A percentile compares a stretch with the other conserved stretches of the same genome.
Conservation (phyloP, 2,888 invertebrate genomes). For the Trachelus tabidus region DNA sequence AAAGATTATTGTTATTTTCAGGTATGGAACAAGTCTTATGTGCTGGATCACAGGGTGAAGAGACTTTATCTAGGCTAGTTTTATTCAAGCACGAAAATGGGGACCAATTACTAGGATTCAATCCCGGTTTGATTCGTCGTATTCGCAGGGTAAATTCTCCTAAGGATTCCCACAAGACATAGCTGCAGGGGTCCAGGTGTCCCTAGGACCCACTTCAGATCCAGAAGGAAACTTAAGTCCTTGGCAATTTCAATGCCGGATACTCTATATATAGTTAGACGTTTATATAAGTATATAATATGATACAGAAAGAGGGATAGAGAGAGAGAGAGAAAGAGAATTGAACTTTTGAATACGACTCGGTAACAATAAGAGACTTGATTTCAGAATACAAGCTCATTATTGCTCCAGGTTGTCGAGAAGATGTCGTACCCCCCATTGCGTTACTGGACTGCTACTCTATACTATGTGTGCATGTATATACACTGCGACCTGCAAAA, state of each 20-base stretch:
- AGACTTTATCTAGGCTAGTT: not conserved
- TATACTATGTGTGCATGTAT: not conserved
- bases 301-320: conserved; percentile 49
- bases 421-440: conserved; percentile 8
- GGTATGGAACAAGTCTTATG: not conserved
- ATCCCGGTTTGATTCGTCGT: not conserved
- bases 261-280: conserved; percentile 7
- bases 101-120: not conserved
- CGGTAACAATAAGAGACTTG: conserved; percentile 55
- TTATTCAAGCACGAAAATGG: not conserved
- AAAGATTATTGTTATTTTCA: not conserved
- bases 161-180: conserved; percentile 32
- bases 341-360: not conserved
- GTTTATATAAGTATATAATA: conserved; percentile 20
- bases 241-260: conserved; percentile 24
- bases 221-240: conserved; percentile 16
- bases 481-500: not conserved
- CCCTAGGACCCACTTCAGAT: conserved; percentile 14
- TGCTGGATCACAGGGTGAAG: not conserved
- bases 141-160: conserved; percentile 6
- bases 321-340: conserved; percentile 6
- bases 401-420: conserved; percentile 40
- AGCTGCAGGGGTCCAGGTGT: conserved; percentile 36
- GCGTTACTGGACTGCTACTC: not conserved
- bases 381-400: conserved; percentile 56